These are phyloP conservation scores for Uropetala carovei DNA, from an alignment of 2,888 invertebrate species.

Conservation along the genomic window DNA sequence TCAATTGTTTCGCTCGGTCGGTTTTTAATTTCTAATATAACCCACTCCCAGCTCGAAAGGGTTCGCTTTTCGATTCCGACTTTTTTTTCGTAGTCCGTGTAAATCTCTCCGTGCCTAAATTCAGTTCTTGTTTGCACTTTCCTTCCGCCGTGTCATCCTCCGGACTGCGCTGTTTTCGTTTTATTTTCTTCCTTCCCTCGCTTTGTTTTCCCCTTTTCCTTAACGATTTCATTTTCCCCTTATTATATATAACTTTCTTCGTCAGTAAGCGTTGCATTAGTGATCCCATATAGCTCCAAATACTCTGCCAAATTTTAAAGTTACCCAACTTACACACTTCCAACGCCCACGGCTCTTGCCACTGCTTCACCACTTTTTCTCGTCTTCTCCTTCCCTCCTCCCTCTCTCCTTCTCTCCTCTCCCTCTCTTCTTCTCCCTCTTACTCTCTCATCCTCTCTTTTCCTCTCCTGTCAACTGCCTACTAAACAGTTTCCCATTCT, in stretches of 20 bases:
- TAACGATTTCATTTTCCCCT: not conserved
- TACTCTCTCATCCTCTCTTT: not conserved
- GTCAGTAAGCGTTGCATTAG: slow-evolving; percentile 5
- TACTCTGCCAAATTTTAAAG: not conserved
- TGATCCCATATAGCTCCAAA: not conserved
- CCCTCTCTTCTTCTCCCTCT: not conserved
- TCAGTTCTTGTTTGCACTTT: too few relatives aligned
- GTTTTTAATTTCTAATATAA: not conserved
- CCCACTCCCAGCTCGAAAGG: not conserved
- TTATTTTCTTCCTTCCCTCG: not conserved
- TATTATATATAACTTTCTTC: not conserved
- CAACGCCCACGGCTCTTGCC: not conserved
- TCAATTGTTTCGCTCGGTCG: not conserved
- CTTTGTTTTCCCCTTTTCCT: not conserved
- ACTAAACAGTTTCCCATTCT: not conserved
- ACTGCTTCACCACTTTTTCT: not conserved
- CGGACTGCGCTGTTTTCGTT: not conserved
- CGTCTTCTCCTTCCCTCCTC: not conserved
- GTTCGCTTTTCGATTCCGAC: too few relatives aligned
- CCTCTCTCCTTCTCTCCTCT: not conserved
- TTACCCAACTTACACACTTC: not conserved
- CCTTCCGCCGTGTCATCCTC: not conserved
- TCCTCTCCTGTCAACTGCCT: not conserved
- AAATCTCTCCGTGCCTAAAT: too few relatives aligned
- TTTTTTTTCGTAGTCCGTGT: too few relatives aligned